Evolutionary conservation across 2,888 invertebrate species (phyloP).

Genomic region (Eumacrocentrus americanus): DNA sequence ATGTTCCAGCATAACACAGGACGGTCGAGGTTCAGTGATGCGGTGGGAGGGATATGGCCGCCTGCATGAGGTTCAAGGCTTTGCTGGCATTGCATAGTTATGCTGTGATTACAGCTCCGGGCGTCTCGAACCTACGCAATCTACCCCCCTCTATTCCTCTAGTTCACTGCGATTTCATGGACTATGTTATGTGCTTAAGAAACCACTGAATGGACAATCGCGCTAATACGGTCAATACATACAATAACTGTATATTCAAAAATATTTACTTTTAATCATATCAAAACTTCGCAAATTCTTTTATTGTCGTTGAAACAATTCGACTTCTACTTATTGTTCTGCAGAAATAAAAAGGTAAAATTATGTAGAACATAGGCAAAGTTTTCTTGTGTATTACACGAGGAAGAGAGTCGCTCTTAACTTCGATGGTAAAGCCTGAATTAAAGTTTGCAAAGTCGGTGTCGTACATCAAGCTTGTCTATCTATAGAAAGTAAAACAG

Average conservation of each 20-base stretch:
- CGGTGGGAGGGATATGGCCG: background rate
- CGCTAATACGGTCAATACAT: too few relatives aligned
- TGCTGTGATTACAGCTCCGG: slow-evolving; percentile 15
- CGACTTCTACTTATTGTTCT: too few relatives aligned
- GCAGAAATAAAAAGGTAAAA: background rate
- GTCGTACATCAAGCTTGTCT: background rate
- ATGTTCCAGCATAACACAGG: slow-evolving; percentile 7
- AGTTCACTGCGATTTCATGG: background rate
- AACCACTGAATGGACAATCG: too few relatives aligned
- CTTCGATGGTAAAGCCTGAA: slow-evolving; percentile 17
- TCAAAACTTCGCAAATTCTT: too few relatives aligned
- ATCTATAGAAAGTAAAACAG: too few relatives aligned
- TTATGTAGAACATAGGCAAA: background rate
- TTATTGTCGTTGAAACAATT: too few relatives aligned
- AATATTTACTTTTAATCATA: too few relatives aligned
- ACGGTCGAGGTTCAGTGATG: background rate
- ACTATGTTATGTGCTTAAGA: too few relatives aligned
- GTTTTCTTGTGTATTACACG: background rate
- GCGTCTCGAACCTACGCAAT: slow-evolving; percentile 2
- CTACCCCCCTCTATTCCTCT: background rate
- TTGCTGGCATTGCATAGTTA: background rate
- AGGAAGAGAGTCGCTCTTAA: too few relatives aligned
- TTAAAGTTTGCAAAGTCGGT: slow-evolving; percentile 20
- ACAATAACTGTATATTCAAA: too few relatives aligned
- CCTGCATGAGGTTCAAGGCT: slow-evolving; percentile 15